Evolutionary conservation across 2,113 vertebrate genomes (phyloP), one percentile per base, ranked within the genome.

Genomic region (Toxotes jaculatrix): DNA sequence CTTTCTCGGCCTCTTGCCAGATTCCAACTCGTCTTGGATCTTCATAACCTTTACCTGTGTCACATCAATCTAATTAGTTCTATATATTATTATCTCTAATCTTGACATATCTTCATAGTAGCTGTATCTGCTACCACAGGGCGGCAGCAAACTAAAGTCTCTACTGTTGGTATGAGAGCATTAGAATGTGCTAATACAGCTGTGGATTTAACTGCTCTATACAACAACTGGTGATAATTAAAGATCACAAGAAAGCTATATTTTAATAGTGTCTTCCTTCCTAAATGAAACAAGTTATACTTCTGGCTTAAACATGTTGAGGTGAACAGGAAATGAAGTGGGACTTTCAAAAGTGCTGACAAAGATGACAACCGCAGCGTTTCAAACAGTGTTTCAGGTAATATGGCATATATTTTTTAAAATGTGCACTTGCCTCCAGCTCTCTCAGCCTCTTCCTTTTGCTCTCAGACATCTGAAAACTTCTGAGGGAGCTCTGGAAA

Each of bases 1-100:
- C 67, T 96, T 96, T 75, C 63, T 92, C 17, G 21, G 71, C 76
- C 93, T 93, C 77, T 95, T 95, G 13, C 95, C 95, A 12, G 92
- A 95, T 72, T 96, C 96, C 74, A 96, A 38, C 86, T 96, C 95
- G 85, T 96, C 96, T 73, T 96, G 96, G 70, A 95, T 87, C 85
- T 94, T 95, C 94, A 96, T 94, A 11, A 96, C 95, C 71, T 95
- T 96, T 21, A 96, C 92, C 95, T 96, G 82, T 19, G 23, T 55
- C 42, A 53, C 36, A 84, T 14, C 81, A 23, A 40, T n/a, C 5
- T 1, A 14, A 60, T 84, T 32, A 72, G 32, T 27, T 32, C 6
- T 34, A 27, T 31, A 4, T 14, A 42, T 42, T 45, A 47, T 31
- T 12, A 5, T 19, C 3, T 17, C 2, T 31, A 32, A 74, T 36